Conservation (phyloP, 2,888 invertebrate species). For the Agonopterix alstromeriana region DNA sequence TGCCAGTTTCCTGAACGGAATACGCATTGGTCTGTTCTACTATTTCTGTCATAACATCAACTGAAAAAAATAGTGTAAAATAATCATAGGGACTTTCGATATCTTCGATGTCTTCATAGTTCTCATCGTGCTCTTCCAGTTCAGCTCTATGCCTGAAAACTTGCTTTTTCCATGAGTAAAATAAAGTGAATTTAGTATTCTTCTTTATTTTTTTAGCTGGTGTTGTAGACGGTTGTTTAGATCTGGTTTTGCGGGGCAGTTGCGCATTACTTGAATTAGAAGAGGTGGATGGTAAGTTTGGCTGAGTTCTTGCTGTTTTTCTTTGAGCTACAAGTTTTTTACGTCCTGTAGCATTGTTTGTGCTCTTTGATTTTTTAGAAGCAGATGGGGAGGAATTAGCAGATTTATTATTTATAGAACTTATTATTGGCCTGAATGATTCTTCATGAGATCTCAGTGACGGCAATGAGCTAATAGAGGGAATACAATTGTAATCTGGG, state of each 20-base stretch:
- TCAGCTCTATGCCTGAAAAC: not conserved
- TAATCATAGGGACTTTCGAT: constrained; percentile 1
- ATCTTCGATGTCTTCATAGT: not conserved
- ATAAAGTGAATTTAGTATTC: not conserved
- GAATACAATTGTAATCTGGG: not conserved
- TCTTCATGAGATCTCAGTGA: not conserved
- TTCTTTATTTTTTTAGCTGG: not conserved
- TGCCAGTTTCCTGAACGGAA: constrained; percentile 14
- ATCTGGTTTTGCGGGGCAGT: not conserved
- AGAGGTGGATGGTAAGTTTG: not conserved
- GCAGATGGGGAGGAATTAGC: not conserved
- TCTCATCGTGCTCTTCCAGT: not conserved
- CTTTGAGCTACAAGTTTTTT: not conserved
- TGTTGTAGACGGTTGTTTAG: not conserved
- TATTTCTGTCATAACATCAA: constrained; percentile 4
- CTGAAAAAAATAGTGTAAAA: constrained; percentile 6
- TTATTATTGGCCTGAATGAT: not conserved
- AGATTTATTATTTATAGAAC: not conserved
- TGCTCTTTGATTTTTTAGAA: not conserved
- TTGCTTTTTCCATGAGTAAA: not conserved
- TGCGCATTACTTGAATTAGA: not conserved
- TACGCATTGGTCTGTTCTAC: constrained; percentile 14
- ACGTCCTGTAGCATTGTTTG: not conserved
- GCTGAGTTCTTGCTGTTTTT: not conserved
- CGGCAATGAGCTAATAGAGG: not conserved